Evolutionary conservation across 2,113 vertebrate genomes (phyloP).

Genomic region (Ceyx cyanopectus): DNA sequence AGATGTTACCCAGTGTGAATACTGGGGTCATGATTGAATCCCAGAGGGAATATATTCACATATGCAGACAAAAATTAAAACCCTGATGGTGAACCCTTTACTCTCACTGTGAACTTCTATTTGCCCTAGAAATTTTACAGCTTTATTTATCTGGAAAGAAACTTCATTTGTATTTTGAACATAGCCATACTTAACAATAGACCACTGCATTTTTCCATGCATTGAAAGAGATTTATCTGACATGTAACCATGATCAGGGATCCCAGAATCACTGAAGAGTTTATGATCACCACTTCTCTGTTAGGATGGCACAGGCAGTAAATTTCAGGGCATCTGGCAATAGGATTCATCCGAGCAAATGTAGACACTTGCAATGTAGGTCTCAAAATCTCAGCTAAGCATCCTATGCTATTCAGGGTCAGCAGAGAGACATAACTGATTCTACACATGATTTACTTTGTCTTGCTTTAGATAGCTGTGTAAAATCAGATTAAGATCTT

Average conservation of each 20-base stretch:
- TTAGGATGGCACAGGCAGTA: neutral
- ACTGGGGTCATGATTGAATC: accelerated
- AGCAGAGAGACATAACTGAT: neutral
- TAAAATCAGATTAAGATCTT: neutral
- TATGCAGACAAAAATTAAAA: neutral
- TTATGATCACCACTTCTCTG: neutral
- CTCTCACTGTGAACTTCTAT: neutral
- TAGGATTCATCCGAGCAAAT: neutral
- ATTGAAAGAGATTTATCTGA: neutral
- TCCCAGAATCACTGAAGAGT: neutral
- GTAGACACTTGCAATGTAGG: neutral
- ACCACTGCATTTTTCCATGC: neutral
- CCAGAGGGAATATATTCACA: neutral
- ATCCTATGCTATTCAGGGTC: neutral
- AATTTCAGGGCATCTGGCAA: neutral
- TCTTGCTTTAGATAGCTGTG: neutral
- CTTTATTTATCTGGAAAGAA: neutral
- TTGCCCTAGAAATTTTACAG: neutral
- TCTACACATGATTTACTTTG: neutral
- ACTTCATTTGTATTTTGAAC: neutral
- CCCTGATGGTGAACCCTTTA: neutral
- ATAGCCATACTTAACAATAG: neutral
- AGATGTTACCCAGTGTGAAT: accelerated
- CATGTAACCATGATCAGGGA: neutral
- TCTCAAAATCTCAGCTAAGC: neutral